Conservation (phyloP, 2,797 vertebrate genomes). For the Perodicticus potto region DNA sequence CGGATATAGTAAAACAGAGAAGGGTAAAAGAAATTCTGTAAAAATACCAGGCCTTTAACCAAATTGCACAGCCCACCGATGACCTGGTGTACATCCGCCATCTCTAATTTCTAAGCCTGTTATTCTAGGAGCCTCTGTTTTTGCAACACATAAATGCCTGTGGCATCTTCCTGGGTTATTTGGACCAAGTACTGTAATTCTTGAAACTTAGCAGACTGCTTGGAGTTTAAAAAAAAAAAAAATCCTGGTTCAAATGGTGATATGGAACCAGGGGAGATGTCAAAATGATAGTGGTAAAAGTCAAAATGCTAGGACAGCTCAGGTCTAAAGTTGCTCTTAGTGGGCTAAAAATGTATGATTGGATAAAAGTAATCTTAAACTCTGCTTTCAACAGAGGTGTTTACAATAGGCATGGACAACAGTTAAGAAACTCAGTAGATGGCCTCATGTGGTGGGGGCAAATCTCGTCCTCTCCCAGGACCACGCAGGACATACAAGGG, state of each 20-base stretch:
- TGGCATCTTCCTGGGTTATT: constrained; percentile 78
- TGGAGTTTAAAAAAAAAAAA: constrained; percentile 47
- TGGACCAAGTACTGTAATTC: constrained; percentile 79
- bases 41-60: constrained; percentile 58
- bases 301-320: constrained; percentile 55
- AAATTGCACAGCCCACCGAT: constrained; percentile 60
- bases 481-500: accelerated
- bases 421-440: background rate
- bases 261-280: constrained; percentile 9
- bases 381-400: constrained; percentile 31
- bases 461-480: background rate
- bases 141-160: constrained; percentile 70
- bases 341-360: constrained; percentile 65
- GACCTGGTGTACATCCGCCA: constrained; percentile 57
- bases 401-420: background rate
- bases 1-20: constrained; percentile 43
- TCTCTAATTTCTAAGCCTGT: constrained; percentile 74
- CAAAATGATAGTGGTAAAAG: constrained; percentile 68
- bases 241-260: background rate
- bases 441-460: background rate
- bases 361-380: constrained; percentile 74
- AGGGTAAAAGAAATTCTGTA: constrained; percentile 48
- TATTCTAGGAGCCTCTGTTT: constrained; percentile 79
- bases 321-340: constrained; percentile 33
- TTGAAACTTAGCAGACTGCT: constrained; percentile 61